Base-by-base conservation (phyloP, 92 coral and sea anemone genomes). In the Bergia puertoricense region DNA sequence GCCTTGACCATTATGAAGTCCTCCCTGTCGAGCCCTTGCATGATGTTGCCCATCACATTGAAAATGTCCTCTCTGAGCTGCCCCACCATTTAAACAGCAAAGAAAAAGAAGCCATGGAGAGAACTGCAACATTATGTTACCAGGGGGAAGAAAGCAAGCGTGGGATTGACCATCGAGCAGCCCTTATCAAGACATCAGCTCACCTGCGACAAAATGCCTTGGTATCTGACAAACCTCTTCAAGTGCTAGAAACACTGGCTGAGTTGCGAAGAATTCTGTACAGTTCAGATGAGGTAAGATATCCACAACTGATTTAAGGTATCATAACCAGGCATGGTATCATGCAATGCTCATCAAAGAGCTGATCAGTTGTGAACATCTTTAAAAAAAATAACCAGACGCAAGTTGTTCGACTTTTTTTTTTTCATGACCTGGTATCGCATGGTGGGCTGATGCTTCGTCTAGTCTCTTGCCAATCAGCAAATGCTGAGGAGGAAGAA, bases 191-290 rank as follows among this genome's bases (percentile, higher is more conserved):
- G 15, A 76, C 74, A 86, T 22, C 89, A 4, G 82, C 69, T 5
- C 8, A 36, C 51, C 82, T 76, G 37, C 79, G 22, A 37, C 83
- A 86, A 18, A 54, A 75, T 9, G 16, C 40, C 22, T 1, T 54
- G 5, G 6, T 86, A 59, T 76, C 89, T 48, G 83, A 86, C 2
- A 86, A 88, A 54, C 74, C 91, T 65, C 66, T 42, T 54, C 65
- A 82, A 46, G 45, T 88, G 59, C 71, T 88, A n/a, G 74, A 76
- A 38, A 88, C 93, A 44, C 86, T 90, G 15, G 56, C 82, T 69
- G 88, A 91, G 79, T 71, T 87, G 88, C 88, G 88, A n/a, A 62
- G 88, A 72, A 91, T 91, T 77, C 85, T 89, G 7, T 89, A 89
- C 77, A 22, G 44, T 23, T 36, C 77, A 23, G 89, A 89, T 54